Evolutionary conservation across 2,888 invertebrate species (phyloP).

Genomic region (Cremastobaeus sp.): DNA sequence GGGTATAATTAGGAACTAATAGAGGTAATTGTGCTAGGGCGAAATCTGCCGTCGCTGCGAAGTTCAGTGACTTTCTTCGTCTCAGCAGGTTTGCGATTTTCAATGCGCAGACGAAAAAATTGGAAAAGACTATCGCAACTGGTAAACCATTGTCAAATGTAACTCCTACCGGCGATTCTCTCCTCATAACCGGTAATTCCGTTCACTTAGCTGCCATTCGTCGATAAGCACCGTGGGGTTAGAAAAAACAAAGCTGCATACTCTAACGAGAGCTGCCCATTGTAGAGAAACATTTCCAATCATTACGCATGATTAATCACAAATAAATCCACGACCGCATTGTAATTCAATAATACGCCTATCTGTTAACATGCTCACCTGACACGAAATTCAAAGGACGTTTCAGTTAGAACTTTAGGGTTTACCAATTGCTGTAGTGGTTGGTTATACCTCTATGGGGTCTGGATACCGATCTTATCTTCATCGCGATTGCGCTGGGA

Average conservation of each 20-base stretch:
- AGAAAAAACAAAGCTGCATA: constrained; percentile 32
- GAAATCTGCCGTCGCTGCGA: too few species aligned
- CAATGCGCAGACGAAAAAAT: too few species aligned
- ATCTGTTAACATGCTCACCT: constrained; percentile 34
- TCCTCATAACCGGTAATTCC: constrained; percentile 8
- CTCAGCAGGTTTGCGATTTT: too few species aligned
- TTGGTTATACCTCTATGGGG: constrained; percentile 39
- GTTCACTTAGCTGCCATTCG: constrained; percentile 27
- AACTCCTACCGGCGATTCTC: too few species aligned
- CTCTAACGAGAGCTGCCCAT: constrained; percentile 19
- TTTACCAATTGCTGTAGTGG: constrained; percentile 11
- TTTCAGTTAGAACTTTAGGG: constrained; percentile 19
- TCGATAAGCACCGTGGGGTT: constrained; percentile 14
- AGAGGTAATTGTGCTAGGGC: constrained; percentile 9
- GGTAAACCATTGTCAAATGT: too few species aligned
- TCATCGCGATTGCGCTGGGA: constrained; percentile 45
- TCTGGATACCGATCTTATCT: constrained; percentile 49
- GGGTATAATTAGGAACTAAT: constrained; percentile 1
- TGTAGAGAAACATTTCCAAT: constrained; percentile 37
- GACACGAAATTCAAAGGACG: constrained; percentile 10
- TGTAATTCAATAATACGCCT: constrained; percentile 38
- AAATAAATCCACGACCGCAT: constrained; percentile 35
- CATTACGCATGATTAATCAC: constrained; percentile 42
- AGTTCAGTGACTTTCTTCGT: too few species aligned
- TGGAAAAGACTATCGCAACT: too few species aligned